Base-by-base conservation (phyloP, 1,140 invertebrate species). In the Megalopta genalis region DNA sequence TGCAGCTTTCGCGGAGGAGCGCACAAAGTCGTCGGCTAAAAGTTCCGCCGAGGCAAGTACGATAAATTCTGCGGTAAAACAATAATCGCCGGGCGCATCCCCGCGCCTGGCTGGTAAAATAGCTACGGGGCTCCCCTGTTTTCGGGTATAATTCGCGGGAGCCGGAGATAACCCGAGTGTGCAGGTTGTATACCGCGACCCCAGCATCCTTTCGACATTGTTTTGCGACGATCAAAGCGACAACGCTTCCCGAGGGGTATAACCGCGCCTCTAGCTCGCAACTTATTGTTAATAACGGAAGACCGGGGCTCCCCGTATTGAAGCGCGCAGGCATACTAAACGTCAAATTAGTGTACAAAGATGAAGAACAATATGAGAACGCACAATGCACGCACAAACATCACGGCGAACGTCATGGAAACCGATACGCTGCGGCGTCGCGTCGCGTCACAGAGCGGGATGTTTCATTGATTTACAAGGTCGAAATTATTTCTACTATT, bases 21-120 rank as follows among this genome's bases (percentile, higher is more conserved):
- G 49, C 16, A 10, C n/a, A 46, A 46, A 66, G 64, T 42, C n/a
- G n/a, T 5, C 39, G 64, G 16, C n/a, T 4, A 66, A 66, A 66
- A 66, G 39, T 66, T 46, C 1, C 64, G 39, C 39, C 39, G 42
- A 3, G 10, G n/a, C 64, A 49, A 25, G 64, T 25, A 66, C 64
- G 64, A 66, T 66, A 66, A 66, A 66, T 66, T 49, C 64, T 46
- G n/a, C 12, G 64, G n/a, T 66, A 49, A 66, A 66, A 66, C 39
- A 49, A 66, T 66, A 66, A 66, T 65, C 63, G 63, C 39, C 37
- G 63, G 37, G 10, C 32, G 63, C 39, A 65, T 39, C 12, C 63
- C 37, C 10, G 2, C 6, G 16, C 49, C 6, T 18, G 5, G 21
- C 9, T 18, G 25, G 7, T 60, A 25, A 32, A 25, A 60, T 60